These are phyloP conservation scores for Microctonus brassicae DNA, from an alignment of 2,888 invertebrate species.

Conservation along the genomic window DNA sequence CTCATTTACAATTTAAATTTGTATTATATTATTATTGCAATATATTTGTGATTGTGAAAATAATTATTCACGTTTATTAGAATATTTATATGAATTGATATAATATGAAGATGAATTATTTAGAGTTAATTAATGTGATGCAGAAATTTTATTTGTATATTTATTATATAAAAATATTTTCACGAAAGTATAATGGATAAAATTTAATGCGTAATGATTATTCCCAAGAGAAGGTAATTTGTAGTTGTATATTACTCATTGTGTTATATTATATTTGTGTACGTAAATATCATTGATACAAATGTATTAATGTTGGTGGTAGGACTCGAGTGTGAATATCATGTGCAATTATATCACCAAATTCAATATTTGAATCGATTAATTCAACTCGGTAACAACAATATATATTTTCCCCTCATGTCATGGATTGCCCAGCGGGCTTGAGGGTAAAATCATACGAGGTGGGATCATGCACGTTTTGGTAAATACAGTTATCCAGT, in stretches of 20 bases:
- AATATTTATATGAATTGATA: too few relatives aligned
- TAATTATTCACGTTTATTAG: too few relatives aligned
- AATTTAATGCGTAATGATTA: background rate
- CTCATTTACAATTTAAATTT: background rate
- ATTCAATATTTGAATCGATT: constrained; percentile 36
- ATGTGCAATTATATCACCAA: constrained; percentile 23
- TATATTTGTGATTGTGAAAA: too few relatives aligned
- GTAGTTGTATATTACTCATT: background rate
- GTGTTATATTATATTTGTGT: background rate
- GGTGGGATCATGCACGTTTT: background rate
- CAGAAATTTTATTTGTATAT: too few relatives aligned
- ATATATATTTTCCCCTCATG: background rate
- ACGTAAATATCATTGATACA: background rate
- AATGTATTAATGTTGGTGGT: background rate
- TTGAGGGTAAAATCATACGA: background rate
- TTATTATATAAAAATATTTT: too few relatives aligned
- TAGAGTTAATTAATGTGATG: too few relatives aligned
- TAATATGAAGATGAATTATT: too few relatives aligned
- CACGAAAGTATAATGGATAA: background rate
- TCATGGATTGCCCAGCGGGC: background rate
- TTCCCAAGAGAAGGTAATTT: background rate
- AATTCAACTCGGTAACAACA: constrained; percentile 2
- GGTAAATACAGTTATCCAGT: constrained; percentile 8
- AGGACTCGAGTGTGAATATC: background rate
- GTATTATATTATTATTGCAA: background rate